phyloP scores from a whole-genome alignment of 2,888 invertebrate genomes.

The Emmelina monodactyla region DNA sequence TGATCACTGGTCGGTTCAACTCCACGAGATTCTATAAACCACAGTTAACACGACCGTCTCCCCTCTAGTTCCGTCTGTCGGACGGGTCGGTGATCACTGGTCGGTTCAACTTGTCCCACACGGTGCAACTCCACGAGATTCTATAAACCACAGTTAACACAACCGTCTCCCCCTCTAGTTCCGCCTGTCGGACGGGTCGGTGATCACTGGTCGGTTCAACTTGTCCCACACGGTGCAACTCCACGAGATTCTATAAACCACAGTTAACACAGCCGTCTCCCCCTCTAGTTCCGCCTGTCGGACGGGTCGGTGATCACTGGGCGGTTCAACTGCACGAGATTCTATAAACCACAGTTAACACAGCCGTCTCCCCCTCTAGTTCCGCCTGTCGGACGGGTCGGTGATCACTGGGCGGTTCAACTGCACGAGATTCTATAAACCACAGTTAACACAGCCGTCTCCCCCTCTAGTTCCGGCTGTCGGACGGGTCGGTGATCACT shows the following conservation, averaged over 20 bases:
- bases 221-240: slow-evolving; percentile 91
- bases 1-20: slow-evolving; percentile 90
- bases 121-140: too few species aligned
- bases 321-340: slow-evolving; percentile 93
- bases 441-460: too few species aligned
- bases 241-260: too few species aligned
- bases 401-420: slow-evolving; percentile 91
- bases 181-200: slow-evolving; percentile 89
- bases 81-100: slow-evolving; percentile 90
- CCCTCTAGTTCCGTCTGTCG: slow-evolving; percentile 80
- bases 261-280: too few species aligned
- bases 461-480: slow-evolving; percentile 89
- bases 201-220: slow-evolving; percentile 90
- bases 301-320: slow-evolving; percentile 90
- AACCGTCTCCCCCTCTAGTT: too few species aligned
- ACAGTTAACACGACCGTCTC: too few species aligned
- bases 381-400: slow-evolving; percentile 90
- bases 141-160: too few species aligned
- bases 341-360: too few species aligned
- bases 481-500: slow-evolving; percentile 88
- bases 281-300: slow-evolving; percentile 88
- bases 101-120: slow-evolving; percentile 91
- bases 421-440: too few species aligned
- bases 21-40: too few species aligned
- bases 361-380: too few species aligned